A percentile compares a stretch with the other conserved stretches of the same genome.
phyloP scores from a whole-genome alignment of 2,888 invertebrate species.

The Iphiclides podalirius region DNA sequence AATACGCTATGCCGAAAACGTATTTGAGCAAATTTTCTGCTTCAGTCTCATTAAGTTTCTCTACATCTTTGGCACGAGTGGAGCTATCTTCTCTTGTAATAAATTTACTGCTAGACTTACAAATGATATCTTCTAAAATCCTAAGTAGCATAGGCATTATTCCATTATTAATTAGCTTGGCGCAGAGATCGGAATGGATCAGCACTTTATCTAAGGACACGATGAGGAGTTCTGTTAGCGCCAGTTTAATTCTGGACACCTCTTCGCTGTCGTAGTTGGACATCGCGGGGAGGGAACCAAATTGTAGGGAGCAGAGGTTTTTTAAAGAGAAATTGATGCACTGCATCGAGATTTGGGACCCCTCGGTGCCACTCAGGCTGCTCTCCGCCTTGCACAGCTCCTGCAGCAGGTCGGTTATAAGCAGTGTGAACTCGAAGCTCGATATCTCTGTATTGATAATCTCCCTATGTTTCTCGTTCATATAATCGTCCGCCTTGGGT shows the following conservation, averaged over 20 bases:
- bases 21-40: slow-evolving; percentile 78
- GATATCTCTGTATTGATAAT: slow-evolving; percentile 76
- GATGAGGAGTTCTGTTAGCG: slow-evolving; percentile 78
- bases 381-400: slow-evolving; percentile 76
- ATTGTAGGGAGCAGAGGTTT: slow-evolving; percentile 81
- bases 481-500: slow-evolving; percentile 74
- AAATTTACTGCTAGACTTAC: slow-evolving; percentile 53
- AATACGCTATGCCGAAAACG: slow-evolving; percentile 81
- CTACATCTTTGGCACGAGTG: slow-evolving; percentile 42
- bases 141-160: slow-evolving; percentile 81
- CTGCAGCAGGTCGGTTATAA: slow-evolving; percentile 79
- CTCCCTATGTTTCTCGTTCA: slow-evolving; percentile 71
- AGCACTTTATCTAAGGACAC: slow-evolving; percentile 79
- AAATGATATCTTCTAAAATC: slow-evolving; percentile 78
- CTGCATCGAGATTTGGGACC: slow-evolving; percentile 78
- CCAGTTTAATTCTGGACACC: slow-evolving; percentile 73
- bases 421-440: slow-evolving; percentile 77
- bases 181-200: slow-evolving; percentile 73
- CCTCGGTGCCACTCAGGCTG: slow-evolving; percentile 72
- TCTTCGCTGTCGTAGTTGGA: slow-evolving; percentile 51
- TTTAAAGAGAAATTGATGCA: slow-evolving; percentile 81
- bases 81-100: slow-evolving; percentile 38
- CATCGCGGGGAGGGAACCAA: slow-evolving; percentile 66
- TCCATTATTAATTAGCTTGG: slow-evolving; percentile 80
- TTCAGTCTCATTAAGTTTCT: slow-evolving; percentile 53